Percentiles rank a stretch among this genome's conserved stretches.
Evolutionary conservation across 2,797 vertebrate genomes (phyloP).

Genomic region (Lagocephalus sceleratus): DNA sequence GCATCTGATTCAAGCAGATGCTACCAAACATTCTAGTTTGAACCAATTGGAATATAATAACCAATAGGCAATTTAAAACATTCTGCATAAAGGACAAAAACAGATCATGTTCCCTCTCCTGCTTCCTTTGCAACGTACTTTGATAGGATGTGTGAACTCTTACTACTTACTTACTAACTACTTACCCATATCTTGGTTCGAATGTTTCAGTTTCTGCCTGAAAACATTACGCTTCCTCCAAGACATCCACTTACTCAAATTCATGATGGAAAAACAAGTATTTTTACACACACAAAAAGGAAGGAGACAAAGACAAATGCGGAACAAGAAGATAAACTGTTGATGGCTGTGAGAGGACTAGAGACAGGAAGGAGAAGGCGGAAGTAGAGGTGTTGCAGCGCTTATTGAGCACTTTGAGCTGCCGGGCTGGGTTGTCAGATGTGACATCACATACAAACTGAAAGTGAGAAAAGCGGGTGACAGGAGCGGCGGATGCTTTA

Average conservation of each 20-base stretch:
- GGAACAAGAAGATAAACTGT: slow-evolving; percentile 63
- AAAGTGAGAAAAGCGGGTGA: slow-evolving; percentile 24
- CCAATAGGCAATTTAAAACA: too few species aligned
- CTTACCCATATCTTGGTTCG: slow-evolving; percentile 64
- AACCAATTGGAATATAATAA: too few species aligned
- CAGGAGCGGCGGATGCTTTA: slow-evolving; percentile 16
- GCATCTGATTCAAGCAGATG: too few species aligned
- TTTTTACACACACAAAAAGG: slow-evolving; percentile 2
- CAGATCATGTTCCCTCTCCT: too few species aligned
- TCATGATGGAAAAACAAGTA: slow-evolving; percentile 43
- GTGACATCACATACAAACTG: slow-evolving; percentile 16
- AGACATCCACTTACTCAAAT: slow-evolving; percentile 73
- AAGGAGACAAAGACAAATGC: slow-evolving; percentile 30
- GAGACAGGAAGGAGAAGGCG: slow-evolving; percentile 43
- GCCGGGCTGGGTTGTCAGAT: slow-evolving; percentile 10
- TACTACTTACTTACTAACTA: slow-evolving; percentile 10
- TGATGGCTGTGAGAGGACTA: slow-evolving; percentile 11
- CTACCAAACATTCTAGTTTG: too few species aligned
- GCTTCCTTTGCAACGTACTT: too few species aligned
- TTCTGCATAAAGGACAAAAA: too few species aligned
- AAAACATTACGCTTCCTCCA: slow-evolving; percentile 70
- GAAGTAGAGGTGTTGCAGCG: slow-evolving; percentile 56
- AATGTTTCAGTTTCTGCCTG: slow-evolving; percentile 59
- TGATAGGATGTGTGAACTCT: background rate
- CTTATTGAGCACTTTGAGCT: slow-evolving; percentile 25